phyloP scores from a whole-genome alignment of 2,888 invertebrate species.

The Quadroppia sp. region DNA sequence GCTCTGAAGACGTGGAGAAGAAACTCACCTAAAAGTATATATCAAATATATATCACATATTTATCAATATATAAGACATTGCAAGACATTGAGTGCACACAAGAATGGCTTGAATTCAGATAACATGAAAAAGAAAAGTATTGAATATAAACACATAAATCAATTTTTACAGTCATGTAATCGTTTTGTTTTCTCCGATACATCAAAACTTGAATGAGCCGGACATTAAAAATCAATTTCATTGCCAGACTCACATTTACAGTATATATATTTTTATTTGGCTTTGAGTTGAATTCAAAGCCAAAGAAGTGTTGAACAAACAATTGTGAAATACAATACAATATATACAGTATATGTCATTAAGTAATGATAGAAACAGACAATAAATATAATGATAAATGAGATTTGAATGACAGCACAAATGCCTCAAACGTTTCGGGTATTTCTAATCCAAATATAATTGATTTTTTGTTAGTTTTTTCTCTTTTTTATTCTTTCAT shows the following conservation, averaged over 20 bases:
- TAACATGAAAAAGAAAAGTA: not conserved
- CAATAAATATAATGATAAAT: constrained; percentile 18
- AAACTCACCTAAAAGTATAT: constrained; percentile 72
- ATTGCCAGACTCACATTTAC: too few relatives aligned
- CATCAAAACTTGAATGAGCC: too few relatives aligned
- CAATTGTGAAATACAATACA: too few relatives aligned
- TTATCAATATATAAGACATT: too few relatives aligned
- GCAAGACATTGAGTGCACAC: constrained; percentile 3
- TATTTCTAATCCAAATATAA: not conserved
- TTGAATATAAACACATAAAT: not conserved
- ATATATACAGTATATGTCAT: constrained; percentile 18
- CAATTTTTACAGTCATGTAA: not conserved
- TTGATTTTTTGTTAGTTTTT: not conserved
- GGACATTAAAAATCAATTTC: too few relatives aligned
- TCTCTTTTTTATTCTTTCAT: too few relatives aligned
- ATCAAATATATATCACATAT: too few relatives aligned
- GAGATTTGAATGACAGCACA: not conserved
- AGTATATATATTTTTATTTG: too few relatives aligned
- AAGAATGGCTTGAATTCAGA: not conserved
- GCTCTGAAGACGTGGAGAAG: constrained; percentile 88
- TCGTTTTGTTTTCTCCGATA: not conserved
- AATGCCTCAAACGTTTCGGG: not conserved
- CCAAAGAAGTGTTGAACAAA: not conserved
- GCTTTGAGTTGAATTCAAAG: too few relatives aligned
- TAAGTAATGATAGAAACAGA: constrained; percentile 14